phyloP scores from a whole-genome alignment of 2,113 vertebrate species.

The Rhipidura dahli region DNA sequence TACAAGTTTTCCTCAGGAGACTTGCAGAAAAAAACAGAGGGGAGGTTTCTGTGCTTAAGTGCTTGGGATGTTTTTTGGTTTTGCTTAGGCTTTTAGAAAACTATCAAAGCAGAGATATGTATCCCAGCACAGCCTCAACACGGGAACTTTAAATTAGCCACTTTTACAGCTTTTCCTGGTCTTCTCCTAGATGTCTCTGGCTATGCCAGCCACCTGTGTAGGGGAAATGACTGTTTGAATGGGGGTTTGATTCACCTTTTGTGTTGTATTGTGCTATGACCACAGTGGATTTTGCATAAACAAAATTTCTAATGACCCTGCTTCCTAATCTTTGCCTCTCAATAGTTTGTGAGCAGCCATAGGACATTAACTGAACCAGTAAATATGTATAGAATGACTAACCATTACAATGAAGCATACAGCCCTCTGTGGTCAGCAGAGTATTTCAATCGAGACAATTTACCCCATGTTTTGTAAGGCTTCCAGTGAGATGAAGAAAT shows the following conservation, averaged over 20 bases:
- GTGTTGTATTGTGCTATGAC: background rate
- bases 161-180: background rate
- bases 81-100: background rate
- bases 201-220: background rate
- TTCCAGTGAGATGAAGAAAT: conserved; percentile 56
- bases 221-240: background rate
- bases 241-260: background rate
- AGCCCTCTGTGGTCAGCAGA: background rate
- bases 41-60: background rate
- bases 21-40: background rate
- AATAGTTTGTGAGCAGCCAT: background rate
- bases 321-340: background rate
- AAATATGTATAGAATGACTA: conserved; percentile 24
- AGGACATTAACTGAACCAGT: background rate
- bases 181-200: background rate
- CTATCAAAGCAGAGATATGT: background rate
- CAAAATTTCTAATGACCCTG: background rate
- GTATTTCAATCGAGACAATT: background rate
- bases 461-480: conserved; percentile 13
- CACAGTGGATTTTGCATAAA: background rate
- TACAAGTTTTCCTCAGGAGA: background rate
- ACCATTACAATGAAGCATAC: background rate
- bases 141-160: background rate
- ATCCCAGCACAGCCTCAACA: background rate
- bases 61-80: background rate